Percentiles rank a stretch among this genome's conserved stretches.
These are phyloP conservation scores for Sebastes reedi DNA, from an alignment of 2,797 vertebrate genomes.

Conservation along the genomic window DNA sequence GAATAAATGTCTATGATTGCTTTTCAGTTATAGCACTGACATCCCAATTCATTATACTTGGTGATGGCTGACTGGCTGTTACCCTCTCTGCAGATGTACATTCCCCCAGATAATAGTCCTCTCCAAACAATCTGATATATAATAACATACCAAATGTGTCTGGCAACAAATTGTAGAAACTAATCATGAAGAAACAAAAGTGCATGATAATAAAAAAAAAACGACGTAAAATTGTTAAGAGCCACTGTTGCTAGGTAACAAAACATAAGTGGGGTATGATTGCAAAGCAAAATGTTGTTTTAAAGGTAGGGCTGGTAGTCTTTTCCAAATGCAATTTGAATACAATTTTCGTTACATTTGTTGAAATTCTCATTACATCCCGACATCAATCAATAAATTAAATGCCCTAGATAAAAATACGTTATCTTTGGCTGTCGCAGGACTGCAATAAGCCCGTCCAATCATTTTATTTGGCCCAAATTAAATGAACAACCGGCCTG, in stretches of 20 bases:
- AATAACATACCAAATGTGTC: not conserved
- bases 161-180: constrained; percentile 1
- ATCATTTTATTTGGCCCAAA: too few species aligned
- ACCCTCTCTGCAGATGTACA: constrained; percentile 1
- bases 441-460: too few species aligned
- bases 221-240: not conserved
- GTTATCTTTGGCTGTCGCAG: not conserved
- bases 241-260: constrained; percentile 12
- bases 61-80: not conserved
- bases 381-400: not conserved
- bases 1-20: not conserved
- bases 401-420: not conserved
- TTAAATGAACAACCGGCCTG: too few species aligned
- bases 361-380: not conserved
- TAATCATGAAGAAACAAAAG: constrained; percentile 12
- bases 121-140: not conserved
- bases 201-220: not conserved
- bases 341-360: not conserved
- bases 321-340: not conserved
- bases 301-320: not conserved
- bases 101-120: not conserved
- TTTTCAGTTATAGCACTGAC: not conserved
- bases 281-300: not conserved
- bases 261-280: not conserved
- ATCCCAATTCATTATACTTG: constrained; percentile 1